phyloP scores from a whole-genome alignment of 2,797 vertebrate species.

The Bradypodion ventrale region DNA sequence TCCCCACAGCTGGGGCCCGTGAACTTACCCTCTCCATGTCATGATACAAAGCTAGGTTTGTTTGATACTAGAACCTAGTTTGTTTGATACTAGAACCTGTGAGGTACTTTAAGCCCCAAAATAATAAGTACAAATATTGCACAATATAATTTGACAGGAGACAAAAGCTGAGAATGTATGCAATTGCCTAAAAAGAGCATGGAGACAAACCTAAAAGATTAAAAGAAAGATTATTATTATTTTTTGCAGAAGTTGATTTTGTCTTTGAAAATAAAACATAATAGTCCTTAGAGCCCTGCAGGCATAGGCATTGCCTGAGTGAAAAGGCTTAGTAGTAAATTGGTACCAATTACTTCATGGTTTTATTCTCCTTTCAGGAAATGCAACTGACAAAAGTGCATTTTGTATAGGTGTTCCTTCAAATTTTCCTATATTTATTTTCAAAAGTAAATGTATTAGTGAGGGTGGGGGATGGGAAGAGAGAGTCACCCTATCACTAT shows the following conservation, averaged over 20 bases:
- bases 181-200: background rate
- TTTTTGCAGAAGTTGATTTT: background rate
- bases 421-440: background rate
- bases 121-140: background rate
- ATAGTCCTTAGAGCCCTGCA: background rate
- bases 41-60: background rate
- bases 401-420: conserved; percentile 31
- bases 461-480: background rate
- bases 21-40: background rate
- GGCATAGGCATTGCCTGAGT: fast-evolving
- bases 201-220: background rate
- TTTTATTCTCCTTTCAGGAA: background rate
- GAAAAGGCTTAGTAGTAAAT: background rate
- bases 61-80: background rate
- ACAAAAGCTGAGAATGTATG: background rate
- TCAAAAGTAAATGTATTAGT: background rate
- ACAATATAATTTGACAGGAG: background rate
- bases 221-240: too few species aligned
- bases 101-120: background rate
- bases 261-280: background rate
- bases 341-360: background rate
- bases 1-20: background rate
- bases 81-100: conserved; percentile 39
- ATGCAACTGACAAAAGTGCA: background rate
- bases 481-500: background rate